Evolutionary conservation across 2,113 vertebrate genomes (phyloP).

Genomic region (Grantiella picta): DNA sequence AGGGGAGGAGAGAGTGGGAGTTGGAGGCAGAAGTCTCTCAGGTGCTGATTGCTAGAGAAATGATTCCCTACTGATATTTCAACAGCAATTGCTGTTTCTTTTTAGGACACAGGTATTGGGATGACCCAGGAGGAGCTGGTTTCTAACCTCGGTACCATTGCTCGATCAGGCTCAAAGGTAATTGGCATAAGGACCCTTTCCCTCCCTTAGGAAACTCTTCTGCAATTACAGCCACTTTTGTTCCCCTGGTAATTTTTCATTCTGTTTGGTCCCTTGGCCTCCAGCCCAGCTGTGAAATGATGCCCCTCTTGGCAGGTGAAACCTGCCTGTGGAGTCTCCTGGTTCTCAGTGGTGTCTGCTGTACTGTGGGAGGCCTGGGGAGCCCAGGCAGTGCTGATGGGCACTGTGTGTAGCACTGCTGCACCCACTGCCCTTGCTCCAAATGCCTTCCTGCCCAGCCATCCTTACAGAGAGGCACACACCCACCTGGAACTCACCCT

Average conservation of each 20-base stretch:
- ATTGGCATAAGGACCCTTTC: not conserved
- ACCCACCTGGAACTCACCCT: not conserved
- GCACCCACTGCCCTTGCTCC: not conserved
- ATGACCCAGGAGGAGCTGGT: slow-evolving; percentile 92
- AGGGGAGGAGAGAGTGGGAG: not conserved
- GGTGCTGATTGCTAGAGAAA: not conserved
- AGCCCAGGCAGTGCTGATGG: not conserved
- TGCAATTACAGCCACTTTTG: not conserved
- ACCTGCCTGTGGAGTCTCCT: not conserved
- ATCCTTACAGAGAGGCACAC: not conserved
- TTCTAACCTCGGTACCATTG: slow-evolving; percentile 92
- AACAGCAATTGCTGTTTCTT: not conserved
- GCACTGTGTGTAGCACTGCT: not conserved
- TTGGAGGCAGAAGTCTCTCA: not conserved
- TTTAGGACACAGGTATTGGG: slow-evolving; percentile 92
- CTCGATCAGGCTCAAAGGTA: slow-evolving; percentile 96
- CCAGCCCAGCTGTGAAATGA: not conserved
- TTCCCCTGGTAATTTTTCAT: not conserved
- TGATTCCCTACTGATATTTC: not conserved
- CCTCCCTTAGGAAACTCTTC: not conserved
- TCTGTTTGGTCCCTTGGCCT: not conserved
- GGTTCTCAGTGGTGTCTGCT: not conserved
- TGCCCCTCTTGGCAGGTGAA: not conserved
- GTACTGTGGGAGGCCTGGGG: not conserved
- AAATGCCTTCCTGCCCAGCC: not conserved